Conservation (phyloP, 2,113 vertebrate genomes). For the Garra rufa region DNA sequence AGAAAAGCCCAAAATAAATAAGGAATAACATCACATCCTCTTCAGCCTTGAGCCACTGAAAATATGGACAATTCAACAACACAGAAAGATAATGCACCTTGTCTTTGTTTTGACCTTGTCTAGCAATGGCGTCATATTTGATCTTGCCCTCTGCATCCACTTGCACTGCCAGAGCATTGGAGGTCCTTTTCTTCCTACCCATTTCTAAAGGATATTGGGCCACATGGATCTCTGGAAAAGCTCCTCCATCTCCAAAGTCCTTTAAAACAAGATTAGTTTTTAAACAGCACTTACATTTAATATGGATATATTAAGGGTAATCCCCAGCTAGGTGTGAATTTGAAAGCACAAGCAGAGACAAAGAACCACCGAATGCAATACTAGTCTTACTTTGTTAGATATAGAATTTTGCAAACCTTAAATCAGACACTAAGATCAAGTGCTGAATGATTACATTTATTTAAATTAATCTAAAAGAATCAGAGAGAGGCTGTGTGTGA, state of each 20-base stretch:
- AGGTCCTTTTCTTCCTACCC: conserved; percentile 94
- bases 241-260: conserved; percentile 99
- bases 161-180: conserved; percentile 94
- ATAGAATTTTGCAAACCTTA: background rate
- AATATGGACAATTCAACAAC: background rate
- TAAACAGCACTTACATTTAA: background rate
- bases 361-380: too few species aligned
- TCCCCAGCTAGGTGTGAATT: background rate
- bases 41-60: background rate
- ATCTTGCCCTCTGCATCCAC: conserved; percentile 97
- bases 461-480: too few species aligned
- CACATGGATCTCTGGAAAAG: conserved; percentile 97
- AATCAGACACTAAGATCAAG: background rate
- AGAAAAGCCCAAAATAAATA: conserved; percentile 50
- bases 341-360: background rate
- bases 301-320: background rate
- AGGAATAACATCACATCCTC: background rate
- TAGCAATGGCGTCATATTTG: conserved; percentile 95
- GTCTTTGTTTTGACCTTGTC: conserved; percentile 94
- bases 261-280: conserved; percentile 59
- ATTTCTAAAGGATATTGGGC: conserved; percentile 97
- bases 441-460: too few species aligned
- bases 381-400: background rate
- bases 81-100: conserved; percentile 78
- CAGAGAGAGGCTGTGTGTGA: too few species aligned